Evolutionary conservation across 2,113 vertebrate species (phyloP), one percentile per base, ranked within the genome.

Genomic region (Dasyurus viverrinus): DNA sequence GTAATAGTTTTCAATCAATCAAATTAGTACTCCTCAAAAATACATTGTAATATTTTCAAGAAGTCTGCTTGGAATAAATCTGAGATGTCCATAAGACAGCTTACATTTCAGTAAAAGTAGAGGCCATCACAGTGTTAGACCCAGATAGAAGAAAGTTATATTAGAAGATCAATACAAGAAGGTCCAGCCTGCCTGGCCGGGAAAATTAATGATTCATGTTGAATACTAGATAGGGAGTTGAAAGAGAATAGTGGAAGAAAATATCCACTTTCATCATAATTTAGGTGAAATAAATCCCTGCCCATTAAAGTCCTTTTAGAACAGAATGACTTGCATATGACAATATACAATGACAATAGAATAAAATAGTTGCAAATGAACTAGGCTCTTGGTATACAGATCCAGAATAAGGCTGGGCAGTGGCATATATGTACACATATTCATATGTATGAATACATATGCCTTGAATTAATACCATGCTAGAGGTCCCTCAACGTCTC

Each of bases 1-100:
- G 99, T 96, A 98, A 98, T 98, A 97, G 99, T 99, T 99, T 99
- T 99, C 97, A 97, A 96, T 96, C 97, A 99, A 98, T 98, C 98
- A 98, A 98, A 98, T 95, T 98, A 98, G 97, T 98, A 98, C 98
- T 98, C 98, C 97, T 98, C 84, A 98, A 98, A 97, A 54, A 97
- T 95, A 97, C 97, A 96, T 98, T 93, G 96, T 97, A 97, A 53
- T 97, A 96, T 97, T 97, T 97, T 95, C 97, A 96, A 97, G 96
- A 96, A 98, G 98, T 98, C 98, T 97, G 95, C 95, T 95, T 94
- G 97, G 98, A 97, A 97, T 96, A 97, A 97, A 95, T 92, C 93
- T 93, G 94, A 95, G 60, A 68, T 68, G 60, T 76, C 6, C 36
- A n/a, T 16, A 76, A 76, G 30, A n/a, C 16, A n/a, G 14, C 36